Conservation (phyloP, 2,888 invertebrate genomes). For the Chromoteleia sp. region DNA sequence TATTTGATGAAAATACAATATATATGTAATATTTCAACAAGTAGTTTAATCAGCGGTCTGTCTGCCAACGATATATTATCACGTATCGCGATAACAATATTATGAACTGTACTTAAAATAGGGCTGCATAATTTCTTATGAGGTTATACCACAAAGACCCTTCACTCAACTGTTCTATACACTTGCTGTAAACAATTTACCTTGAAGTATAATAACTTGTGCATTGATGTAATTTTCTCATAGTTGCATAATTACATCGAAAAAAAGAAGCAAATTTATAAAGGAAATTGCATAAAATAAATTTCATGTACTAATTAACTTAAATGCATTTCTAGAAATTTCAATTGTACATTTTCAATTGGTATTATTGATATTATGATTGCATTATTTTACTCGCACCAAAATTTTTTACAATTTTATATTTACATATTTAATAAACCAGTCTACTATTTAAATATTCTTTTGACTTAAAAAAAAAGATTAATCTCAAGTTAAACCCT, state of each 20-base stretch:
- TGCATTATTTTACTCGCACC: too few species aligned
- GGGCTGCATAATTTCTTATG: constrained; percentile 30
- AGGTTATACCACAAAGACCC: constrained; percentile 11
- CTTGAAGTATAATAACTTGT: too few species aligned
- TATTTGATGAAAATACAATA: background rate
- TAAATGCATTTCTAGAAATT: too few species aligned
- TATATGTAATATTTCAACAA: constrained; percentile 29
- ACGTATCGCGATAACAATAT: constrained; percentile 25
- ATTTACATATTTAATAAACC: background rate
- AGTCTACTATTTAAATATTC: constrained; percentile 1
- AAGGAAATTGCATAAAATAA: too few species aligned
- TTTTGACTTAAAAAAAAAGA: constrained; percentile 15
- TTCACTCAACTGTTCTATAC: constrained; percentile 9
- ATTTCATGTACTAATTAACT: too few species aligned
- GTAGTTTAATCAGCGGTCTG: constrained; percentile 30
- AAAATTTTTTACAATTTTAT: background rate
- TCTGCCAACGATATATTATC: constrained; percentile 29
- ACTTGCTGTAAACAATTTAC: constrained; percentile 4
- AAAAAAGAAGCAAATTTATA: too few species aligned
- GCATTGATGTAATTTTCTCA: background rate
- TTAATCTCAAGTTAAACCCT: background rate
- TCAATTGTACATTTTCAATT: too few species aligned
- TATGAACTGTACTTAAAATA: constrained; percentile 20
- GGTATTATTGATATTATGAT: background rate
- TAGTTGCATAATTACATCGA: too few species aligned